A percentile compares a stretch with the other conserved stretches of the same genome.
These are phyloP conservation scores for Eristalis pertinax DNA, from an alignment of 2,888 invertebrate species.

Conservation along the genomic window DNA sequence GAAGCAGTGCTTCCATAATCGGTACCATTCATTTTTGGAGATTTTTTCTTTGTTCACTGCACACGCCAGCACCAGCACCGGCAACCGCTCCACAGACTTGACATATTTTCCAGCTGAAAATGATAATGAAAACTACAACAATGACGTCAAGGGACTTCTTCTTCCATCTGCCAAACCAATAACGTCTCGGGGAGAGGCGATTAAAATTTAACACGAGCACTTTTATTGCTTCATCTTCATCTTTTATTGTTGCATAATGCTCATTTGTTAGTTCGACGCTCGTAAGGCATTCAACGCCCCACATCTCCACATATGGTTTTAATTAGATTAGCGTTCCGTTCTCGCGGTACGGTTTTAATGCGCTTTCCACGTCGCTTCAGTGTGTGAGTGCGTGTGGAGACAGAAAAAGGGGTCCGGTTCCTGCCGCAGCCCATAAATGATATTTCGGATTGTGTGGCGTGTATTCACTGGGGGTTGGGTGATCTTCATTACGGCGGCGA, in stretches of 20 bases:
- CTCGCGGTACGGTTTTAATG: constrained; percentile 41
- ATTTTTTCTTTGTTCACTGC: not conserved
- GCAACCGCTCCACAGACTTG: not conserved
- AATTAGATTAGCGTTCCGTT: constrained; percentile 71
- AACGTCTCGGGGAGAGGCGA: constrained; percentile 15
- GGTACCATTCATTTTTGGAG: not conserved
- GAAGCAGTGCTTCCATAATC: no score
- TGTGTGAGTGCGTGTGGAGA: constrained; percentile 24
- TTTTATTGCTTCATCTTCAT: constrained; percentile 57
- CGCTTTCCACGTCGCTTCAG: not conserved
- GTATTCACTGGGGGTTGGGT: constrained; percentile 51
- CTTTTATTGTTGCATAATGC: constrained; percentile 70
- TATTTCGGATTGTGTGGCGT: constrained; percentile 49
- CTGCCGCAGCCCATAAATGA: constrained; percentile 43
- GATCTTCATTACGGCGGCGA: constrained; percentile 49
- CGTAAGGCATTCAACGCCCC: constrained; percentile 67
- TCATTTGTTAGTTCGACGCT: constrained; percentile 71
- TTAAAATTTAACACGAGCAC: constrained; percentile 46
- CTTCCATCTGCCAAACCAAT: not conserved
- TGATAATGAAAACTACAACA: not conserved
- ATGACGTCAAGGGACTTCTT: not conserved
- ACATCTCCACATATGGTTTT: constrained; percentile 69
- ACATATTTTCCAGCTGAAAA: not conserved
- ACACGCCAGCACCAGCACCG: not conserved
- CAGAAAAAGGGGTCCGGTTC: constrained; percentile 59